These are phyloP conservation scores for Aspidiotus destructor DNA, from an alignment of 2,888 invertebrate species.

Conservation along the genomic window DNA sequence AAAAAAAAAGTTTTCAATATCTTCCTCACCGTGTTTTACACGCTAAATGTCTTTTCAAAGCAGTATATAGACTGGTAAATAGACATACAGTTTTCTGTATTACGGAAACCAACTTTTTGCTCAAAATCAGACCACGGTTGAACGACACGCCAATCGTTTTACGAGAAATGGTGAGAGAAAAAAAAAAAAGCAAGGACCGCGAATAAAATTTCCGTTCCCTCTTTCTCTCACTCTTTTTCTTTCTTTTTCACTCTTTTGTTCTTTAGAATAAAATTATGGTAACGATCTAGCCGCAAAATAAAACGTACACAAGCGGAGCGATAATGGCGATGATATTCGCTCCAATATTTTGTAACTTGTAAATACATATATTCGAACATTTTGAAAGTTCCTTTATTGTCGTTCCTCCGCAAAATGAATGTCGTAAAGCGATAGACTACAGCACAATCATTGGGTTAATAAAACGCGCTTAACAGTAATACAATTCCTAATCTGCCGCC, in stretches of 20 bases:
- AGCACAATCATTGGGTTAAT: background rate
- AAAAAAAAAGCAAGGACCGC: no score
- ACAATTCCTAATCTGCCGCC: no score
- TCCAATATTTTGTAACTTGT: background rate
- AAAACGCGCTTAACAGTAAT: background rate
- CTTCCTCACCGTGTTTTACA: no score
- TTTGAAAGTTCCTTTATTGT: background rate
- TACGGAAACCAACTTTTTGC: no score
- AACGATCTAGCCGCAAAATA: background rate
- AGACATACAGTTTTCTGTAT: no score
- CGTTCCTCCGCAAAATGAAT: background rate
- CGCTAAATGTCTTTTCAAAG: no score
- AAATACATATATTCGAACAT: background rate
- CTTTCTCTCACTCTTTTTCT: background rate
- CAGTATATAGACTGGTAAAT: no score
- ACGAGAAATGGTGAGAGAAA: no score
- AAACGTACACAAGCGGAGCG: background rate
- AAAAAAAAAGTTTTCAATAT: no score
- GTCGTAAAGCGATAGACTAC: background rate
- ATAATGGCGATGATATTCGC: background rate
- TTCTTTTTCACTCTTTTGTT: background rate
- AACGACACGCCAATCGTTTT: no score
- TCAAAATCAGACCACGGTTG: no score
- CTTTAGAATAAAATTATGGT: background rate
- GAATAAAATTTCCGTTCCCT: background rate